Evolutionary conservation across 2,888 invertebrate genomes (phyloP), one percentile per base, ranked within the genome.

Genomic region (Brachyopa scutellaris): DNA sequence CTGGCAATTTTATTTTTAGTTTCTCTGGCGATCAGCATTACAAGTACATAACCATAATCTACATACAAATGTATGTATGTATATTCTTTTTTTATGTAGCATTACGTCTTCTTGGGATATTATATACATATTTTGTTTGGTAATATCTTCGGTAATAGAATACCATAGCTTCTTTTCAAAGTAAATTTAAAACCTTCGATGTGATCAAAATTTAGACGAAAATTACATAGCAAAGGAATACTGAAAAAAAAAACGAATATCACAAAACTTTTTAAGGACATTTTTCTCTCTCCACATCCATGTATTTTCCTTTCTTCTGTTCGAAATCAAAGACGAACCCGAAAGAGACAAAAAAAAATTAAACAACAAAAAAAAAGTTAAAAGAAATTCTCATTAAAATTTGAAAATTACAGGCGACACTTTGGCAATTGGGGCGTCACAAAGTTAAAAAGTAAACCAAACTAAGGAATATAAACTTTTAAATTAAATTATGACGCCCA

Each of bases 401-500:
- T 76, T 70, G 74, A 82, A 82, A 82, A 82, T 82, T 76, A 82
- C 76, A 57, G 61, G 76, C 76, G 80, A 82, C 80, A 82, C 76
- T 78, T 64, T 74, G 55, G 59, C 62, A 64, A 76, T 70, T 64
- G 76, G 76, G 76, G 72, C 49, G 80, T 82, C 36, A 57, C 36
- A 76, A 80, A 76, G 76, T 76, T 70, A 70, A 82, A n/a, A 66
- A 70, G 70, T 42, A 69, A 70, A 33, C 69, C 64, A 64, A 70
- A 70, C 76, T 82, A 82, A n/a, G 59, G 57, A 70, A 82, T 45
- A 59, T 31, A 82, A 82, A 82, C 70, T 82, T 82, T 82, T 76
- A 82, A 82, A 82, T 82, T 82, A 76, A 82, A 82, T 82, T 82
- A 82, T 82, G 80, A 76, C 76, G 76, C 80, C 80, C 70, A 55